Evolutionary conservation across 1,140 invertebrate genomes (phyloP).

Genomic region (Rhopalosiphum padi): DNA sequence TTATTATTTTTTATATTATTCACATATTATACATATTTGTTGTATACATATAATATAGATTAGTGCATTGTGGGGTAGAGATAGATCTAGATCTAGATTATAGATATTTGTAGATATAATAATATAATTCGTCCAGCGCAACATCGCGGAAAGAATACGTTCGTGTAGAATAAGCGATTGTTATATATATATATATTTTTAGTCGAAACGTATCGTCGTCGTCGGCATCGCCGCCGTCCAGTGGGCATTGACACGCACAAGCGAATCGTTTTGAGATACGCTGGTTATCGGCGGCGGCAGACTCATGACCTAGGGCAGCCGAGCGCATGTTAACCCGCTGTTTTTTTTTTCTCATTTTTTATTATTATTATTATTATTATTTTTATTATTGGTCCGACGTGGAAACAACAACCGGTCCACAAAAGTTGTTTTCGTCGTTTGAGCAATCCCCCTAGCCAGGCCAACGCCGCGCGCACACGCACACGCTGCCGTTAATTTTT

Average conservation of each 20-base stretch:
- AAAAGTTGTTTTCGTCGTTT: slow-evolving; percentile 56
- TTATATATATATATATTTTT: not conserved
- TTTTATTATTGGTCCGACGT: slow-evolving; percentile 39
- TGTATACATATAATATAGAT: not conserved
- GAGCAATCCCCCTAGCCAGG: slow-evolving; percentile 15
- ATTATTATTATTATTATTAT: slow-evolving; percentile 5
- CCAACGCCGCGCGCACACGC: slow-evolving; percentile 12
- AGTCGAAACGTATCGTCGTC: slow-evolving; percentile 1
- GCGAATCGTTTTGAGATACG: slow-evolving; percentile 44
- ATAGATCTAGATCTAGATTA: not conserved
- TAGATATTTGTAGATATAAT: not conserved
- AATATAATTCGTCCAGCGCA: not conserved
- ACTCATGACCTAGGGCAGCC: slow-evolving; percentile 42
- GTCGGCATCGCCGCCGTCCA: not conserved
- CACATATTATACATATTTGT: no score
- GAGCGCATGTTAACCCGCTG: slow-evolving; percentile 33
- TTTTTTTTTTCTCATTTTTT: slow-evolving; percentile 24
- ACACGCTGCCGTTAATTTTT: slow-evolving; percentile 49
- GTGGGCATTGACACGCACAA: slow-evolving; percentile 4
- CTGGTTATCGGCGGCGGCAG: slow-evolving; percentile 1
- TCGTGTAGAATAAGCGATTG: not conserved
- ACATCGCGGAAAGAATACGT: not conserved
- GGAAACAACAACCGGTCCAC: slow-evolving; percentile 50
- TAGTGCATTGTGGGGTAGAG: not conserved
- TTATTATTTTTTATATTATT: not conserved